Evolutionary conservation across 2,113 vertebrate species (phyloP).

Genomic region (Blennius ocellaris): DNA sequence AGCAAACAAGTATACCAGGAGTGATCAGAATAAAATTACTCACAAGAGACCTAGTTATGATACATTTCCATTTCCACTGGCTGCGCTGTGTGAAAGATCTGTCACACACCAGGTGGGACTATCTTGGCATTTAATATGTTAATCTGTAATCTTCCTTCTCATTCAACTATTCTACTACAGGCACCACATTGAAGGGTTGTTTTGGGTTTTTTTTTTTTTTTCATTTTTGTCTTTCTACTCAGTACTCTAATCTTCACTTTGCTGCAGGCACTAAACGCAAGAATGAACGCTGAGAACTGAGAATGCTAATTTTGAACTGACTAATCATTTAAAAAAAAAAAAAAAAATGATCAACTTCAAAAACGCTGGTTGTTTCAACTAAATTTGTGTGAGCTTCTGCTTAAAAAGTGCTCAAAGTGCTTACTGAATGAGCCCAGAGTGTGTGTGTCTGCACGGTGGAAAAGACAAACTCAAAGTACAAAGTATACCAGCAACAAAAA

Average conservation of each 20-base stretch:
- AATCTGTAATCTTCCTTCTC: slow-evolving; percentile 73
- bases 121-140: slow-evolving; percentile 78
- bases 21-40: slow-evolving; percentile 68
- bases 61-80: slow-evolving; percentile 68
- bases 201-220: slow-evolving; percentile 25
- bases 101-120: slow-evolving; percentile 76
- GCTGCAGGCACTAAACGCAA: slow-evolving; percentile 44
- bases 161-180: slow-evolving; percentile 67
- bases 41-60: slow-evolving; percentile 64
- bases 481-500: slow-evolving; percentile 4
- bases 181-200: slow-evolving; percentile 26
- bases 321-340: slow-evolving; percentile 18
- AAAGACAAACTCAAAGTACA: background rate
- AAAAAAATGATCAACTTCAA: slow-evolving; percentile 1
- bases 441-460: background rate
- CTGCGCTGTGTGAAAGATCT: slow-evolving; percentile 62
- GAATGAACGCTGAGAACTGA: slow-evolving; percentile 28
- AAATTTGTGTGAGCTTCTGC: background rate
- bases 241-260: slow-evolving; percentile 55
- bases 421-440: no score
- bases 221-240: slow-evolving; percentile 16
- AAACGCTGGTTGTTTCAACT: background rate
- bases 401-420: background rate
- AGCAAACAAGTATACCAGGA: slow-evolving; percentile 46
- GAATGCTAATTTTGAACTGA: background rate